Percentiles rank a stretch among this genome's conserved stretches.
phyloP scores from a whole-genome alignment of 1,140 invertebrate species.

The Drosophila busckii region DNA sequence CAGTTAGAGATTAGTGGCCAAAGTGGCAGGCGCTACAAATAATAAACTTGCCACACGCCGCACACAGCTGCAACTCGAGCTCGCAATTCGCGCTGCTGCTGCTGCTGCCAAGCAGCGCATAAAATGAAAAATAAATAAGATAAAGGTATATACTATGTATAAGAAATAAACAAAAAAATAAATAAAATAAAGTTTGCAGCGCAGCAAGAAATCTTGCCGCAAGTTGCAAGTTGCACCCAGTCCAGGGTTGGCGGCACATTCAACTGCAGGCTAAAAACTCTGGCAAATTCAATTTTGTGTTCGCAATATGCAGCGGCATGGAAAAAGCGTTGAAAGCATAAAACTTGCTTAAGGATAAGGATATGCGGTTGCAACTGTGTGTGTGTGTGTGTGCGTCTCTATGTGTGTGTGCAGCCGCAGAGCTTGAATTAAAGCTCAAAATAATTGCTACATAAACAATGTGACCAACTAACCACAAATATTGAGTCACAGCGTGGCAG shows the following conservation, averaged over 20 bases:
- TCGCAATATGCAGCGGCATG: slow-evolving; percentile 58
- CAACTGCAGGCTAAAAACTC: slow-evolving; percentile 55
- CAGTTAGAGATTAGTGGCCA: slow-evolving; percentile 24
- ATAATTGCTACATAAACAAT: slow-evolving; percentile 37
- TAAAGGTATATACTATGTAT: too few species aligned
- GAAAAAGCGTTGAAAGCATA: slow-evolving; percentile 36
- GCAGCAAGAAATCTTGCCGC: background rate
- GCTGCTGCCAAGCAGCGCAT: slow-evolving; percentile 61
- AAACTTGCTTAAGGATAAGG: slow-evolving; percentile 8
- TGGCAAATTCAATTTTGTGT: slow-evolving; percentile 67
- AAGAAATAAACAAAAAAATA: slow-evolving; percentile 17
- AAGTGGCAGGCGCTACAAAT: slow-evolving; percentile 30
- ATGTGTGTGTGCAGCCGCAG: background rate
- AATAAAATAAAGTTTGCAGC: slow-evolving; percentile 33
- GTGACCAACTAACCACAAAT: slow-evolving; percentile 23
- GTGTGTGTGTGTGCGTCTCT: background rate
- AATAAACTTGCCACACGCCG: too few species aligned
- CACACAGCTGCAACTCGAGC: background rate
- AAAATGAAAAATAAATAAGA: slow-evolving; percentile 76
- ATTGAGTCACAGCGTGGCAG: slow-evolving; percentile 5
- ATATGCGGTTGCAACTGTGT: slow-evolving; percentile 28
- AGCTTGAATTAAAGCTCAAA: slow-evolving; percentile 23
- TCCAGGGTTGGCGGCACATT: too few species aligned
- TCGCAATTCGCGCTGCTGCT: slow-evolving; percentile 59
- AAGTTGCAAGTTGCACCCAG: too few species aligned